These are phyloP conservation scores for Pseudanteris insignis DNA, from an alignment of 2,888 invertebrate species.

Conservation along the genomic window DNA sequence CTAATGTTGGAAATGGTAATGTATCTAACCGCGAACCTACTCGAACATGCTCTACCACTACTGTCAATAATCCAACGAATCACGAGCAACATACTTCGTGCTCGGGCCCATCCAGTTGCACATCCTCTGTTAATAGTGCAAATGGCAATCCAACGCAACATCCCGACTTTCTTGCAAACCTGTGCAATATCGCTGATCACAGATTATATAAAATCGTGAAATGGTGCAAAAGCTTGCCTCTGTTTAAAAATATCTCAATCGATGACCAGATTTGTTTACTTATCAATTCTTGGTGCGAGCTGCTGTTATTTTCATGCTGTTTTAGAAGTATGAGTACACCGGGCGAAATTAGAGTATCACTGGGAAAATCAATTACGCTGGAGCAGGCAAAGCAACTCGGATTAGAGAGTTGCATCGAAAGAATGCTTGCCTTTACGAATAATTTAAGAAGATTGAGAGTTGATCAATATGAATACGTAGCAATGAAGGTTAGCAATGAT, in stretches of 20 bases:
- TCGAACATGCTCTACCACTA: conserved; percentile 48
- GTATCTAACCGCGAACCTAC: conserved; percentile 40
- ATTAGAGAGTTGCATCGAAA: conserved; percentile 86
- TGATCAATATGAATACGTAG: conserved; percentile 95
- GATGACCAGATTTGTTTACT: conserved; percentile 97
- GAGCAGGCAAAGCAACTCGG: conserved; percentile 79
- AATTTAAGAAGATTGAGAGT: conserved; percentile 88
- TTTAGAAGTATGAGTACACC: conserved; percentile 92
- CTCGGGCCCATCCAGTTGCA: conserved; percentile 25
- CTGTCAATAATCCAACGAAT: conserved; percentile 38
- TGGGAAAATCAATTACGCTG: conserved; percentile 73
- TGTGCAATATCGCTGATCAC: conserved; percentile 95
- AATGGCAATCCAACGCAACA: conserved; percentile 64
- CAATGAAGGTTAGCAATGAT: conserved; percentile 87
- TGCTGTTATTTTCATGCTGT: conserved; percentile 90
- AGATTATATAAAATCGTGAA: conserved; percentile 96
- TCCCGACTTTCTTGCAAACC: conserved; percentile 86
- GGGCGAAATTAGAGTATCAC: conserved; percentile 83
- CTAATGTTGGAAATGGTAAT: conserved; percentile 39
- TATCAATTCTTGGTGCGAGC: conserved; percentile 97
- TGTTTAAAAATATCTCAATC: conserved; percentile 96
- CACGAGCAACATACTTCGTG: conserved; percentile 47
- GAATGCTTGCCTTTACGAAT: conserved; percentile 94
- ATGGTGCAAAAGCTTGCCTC: conserved; percentile 96
- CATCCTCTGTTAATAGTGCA: conserved; percentile 44